Evolutionary conservation across 2,888 invertebrate genomes (phyloP), one percentile per base, ranked within the genome.

Genomic region (Corythucha ciliata): DNA sequence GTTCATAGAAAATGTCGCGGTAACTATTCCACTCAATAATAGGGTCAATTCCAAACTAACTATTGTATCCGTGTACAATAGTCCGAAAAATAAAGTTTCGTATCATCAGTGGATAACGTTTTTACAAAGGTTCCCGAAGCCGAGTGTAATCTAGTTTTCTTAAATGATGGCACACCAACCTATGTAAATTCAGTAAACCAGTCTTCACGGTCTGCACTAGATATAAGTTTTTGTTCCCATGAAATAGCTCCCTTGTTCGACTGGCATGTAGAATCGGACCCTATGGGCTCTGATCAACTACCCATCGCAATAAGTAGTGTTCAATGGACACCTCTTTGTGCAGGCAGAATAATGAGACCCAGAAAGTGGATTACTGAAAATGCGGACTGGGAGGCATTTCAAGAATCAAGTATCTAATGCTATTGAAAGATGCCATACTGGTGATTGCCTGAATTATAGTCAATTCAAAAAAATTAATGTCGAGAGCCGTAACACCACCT

Each of bases 321-420:
- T n/a, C n/a, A n/a, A n/a, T n/a, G n/a, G n/a, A n/a, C n/a, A n/a
- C n/a, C n/a, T n/a, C n/a, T n/a, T n/a, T n/a, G n/a, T n/a, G n/a
- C n/a, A n/a, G n/a, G 25, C 8, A 20, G 5, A 39, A 10, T 39
- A n/a, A 21, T 21, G 4, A 5, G n/a, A 14, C 21, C 39, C 7
- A 39, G 39, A 2, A 39, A 39, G 14, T 39, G 39, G 39, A 39
- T 24, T 24, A 39, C 39, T 14, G 22, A 39, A 3, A 14, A 21
- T 2, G 39, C 39, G 6, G 39, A 39, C 16, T 39, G 39, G 39
- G 39, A 8, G 14, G 12, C 1, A 8, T 39, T 21, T 21, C 20
- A 14, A n/a, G 12, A 3, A 5, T 22, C 6, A 24, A 2, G 2
- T 39, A 10, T 2, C 21, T 5, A 14, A 10, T 5, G 6, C 14